Evolutionary conservation across 1,140 invertebrate species (phyloP).

Genomic region (Palaemon carinicauda): DNA sequence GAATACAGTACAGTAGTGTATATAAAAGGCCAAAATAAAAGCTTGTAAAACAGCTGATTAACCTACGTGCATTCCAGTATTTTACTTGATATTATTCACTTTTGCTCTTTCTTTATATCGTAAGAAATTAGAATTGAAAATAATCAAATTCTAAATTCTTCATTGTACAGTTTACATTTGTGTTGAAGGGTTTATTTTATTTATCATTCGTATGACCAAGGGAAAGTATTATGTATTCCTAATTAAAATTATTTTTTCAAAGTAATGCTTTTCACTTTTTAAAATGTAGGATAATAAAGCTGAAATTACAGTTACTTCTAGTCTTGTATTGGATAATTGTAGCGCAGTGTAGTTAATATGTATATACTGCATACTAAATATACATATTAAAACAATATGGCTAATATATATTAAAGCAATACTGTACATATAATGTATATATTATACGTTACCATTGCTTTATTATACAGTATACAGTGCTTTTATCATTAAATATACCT

Average conservation of each 20-base stretch:
- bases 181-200: too few relatives aligned
- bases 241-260: background rate
- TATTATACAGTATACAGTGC: background rate
- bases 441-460: background rate
- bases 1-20: too few relatives aligned
- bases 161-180: background rate
- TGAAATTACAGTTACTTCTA: background rate
- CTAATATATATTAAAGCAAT: constrained; percentile 12
- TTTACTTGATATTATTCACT: too few relatives aligned
- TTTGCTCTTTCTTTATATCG: too few relatives aligned
- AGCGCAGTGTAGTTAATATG: background rate
- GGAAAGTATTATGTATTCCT: background rate
- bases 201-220: background rate
- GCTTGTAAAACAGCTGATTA: too few relatives aligned
- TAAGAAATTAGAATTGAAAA: too few relatives aligned
- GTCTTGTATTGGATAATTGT: background rate
- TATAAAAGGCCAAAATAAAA: too few relatives aligned
- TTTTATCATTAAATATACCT: background rate
- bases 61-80: too few relatives aligned
- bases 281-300: too few relatives aligned
- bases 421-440: constrained; percentile 1
- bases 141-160: background rate
- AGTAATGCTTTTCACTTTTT: too few relatives aligned
- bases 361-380: background rate
- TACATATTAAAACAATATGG: background rate